Evolutionary conservation across 2,888 invertebrate genomes (phyloP).

Genomic region (Encarsia formosa): DNA sequence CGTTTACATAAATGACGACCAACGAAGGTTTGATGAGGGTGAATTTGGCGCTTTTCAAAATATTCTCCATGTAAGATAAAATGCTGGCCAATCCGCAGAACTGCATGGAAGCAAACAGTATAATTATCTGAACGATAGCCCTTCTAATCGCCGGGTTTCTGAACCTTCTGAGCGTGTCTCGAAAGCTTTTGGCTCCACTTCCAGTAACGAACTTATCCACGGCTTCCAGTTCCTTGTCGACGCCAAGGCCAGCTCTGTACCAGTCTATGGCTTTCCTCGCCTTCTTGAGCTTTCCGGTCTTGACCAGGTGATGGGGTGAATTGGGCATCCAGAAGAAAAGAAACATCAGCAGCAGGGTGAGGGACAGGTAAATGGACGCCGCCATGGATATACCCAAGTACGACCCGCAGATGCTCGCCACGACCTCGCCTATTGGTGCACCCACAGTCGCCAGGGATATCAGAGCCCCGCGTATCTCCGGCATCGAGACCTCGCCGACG

Average conservation of each 20-base stretch:
- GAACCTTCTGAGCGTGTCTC: slow-evolving; percentile 5
- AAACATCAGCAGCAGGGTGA: slow-evolving; percentile 32
- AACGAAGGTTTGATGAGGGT: slow-evolving; percentile 34
- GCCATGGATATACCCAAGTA: slow-evolving; percentile 35
- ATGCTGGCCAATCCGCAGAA: slow-evolving; percentile 39
- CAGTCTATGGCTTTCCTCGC: slow-evolving; percentile 16
- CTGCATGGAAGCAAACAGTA: slow-evolving; percentile 39
- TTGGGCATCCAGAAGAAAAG: slow-evolving; percentile 40
- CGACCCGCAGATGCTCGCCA: slow-evolving; percentile 38
- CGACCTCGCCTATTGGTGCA: slow-evolving; percentile 36
- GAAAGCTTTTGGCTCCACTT: neutral
- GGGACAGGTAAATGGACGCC: slow-evolving; percentile 35
- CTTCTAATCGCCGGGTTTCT: slow-evolving; percentile 15
- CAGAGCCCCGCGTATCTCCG: slow-evolving; percentile 41
- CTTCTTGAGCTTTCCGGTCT: neutral
- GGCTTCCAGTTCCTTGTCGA: slow-evolving; percentile 15
- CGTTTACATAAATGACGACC: slow-evolving; percentile 39
- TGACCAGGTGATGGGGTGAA: slow-evolving; percentile 38
- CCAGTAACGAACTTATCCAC: slow-evolving; percentile 13
- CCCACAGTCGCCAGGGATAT: slow-evolving; percentile 39
- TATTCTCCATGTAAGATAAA: slow-evolving; percentile 42
- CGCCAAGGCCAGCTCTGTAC: slow-evolving; percentile 17
- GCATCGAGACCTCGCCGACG: slow-evolving; percentile 39
- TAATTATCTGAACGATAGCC: slow-evolving; percentile 33
- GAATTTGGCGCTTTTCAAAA: slow-evolving; percentile 35